Conservation (phyloP, 2,113 vertebrate genomes). For the Psittacula cyanocephala region DNA sequence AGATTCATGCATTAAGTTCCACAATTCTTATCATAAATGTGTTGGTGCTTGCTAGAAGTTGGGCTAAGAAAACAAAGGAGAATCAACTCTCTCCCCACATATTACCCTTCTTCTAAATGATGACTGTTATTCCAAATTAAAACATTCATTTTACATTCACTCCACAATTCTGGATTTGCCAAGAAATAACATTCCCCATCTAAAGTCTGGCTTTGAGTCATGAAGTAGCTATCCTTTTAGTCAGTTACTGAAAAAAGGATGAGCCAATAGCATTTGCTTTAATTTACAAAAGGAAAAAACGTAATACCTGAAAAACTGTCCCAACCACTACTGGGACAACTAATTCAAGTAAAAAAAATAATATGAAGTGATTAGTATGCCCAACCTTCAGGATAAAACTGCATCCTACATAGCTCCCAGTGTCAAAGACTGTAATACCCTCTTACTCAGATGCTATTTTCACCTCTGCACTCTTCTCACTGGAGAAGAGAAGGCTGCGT, state of each 20-base stretch:
- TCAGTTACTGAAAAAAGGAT: neutral
- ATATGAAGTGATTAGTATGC: neutral
- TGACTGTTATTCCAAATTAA: neutral
- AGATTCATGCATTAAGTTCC: neutral
- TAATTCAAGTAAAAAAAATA: neutral
- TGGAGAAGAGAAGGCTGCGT: too few relatives aligned
- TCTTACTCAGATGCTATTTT: neutral
- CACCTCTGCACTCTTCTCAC: neutral
- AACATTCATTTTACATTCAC: neutral
- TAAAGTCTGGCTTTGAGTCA: neutral
- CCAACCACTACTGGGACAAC: neutral
- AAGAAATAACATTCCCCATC: neutral
- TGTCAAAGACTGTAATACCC: neutral
- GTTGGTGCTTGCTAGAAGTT: neutral
- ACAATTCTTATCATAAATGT: neutral
- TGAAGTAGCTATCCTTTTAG: neutral
- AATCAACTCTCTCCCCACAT: neutral
- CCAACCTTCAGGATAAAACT: neutral
- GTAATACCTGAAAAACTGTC: neutral
- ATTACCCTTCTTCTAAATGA: neutral
- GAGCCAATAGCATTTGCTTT: neutral
- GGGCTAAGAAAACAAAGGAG: neutral
- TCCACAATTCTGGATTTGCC: neutral
- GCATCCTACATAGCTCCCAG: neutral
- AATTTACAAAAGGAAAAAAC: neutral